phyloP scores from a whole-genome alignment of 2,797 vertebrate genomes.

The Phoebastria nigripes region DNA sequence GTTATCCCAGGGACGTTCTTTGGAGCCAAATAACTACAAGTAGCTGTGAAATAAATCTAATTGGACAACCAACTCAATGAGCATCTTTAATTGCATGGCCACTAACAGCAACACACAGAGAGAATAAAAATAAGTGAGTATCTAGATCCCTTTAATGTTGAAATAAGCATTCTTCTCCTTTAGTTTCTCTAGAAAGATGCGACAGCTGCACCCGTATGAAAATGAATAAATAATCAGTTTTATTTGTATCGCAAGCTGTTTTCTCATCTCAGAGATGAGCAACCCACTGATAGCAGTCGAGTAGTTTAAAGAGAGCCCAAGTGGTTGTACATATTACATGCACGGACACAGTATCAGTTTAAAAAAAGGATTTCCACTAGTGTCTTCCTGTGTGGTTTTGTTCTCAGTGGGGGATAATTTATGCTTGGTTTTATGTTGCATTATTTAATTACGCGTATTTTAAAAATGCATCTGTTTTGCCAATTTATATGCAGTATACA shows the following conservation, averaged over 20 bases:
- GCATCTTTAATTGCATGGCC: background rate
- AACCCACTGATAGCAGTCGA: background rate
- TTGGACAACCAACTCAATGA: background rate
- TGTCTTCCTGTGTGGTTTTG: background rate
- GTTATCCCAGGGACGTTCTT: background rate
- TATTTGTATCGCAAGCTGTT: constrained; percentile 16
- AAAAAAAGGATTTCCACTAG: background rate
- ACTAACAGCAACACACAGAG: background rate
- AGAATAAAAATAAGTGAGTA: background rate
- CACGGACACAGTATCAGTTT: background rate
- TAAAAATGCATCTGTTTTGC: constrained; percentile 32
- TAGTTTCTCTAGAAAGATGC: background rate
- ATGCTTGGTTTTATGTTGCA: constrained; percentile 3
- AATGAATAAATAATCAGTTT: constrained; percentile 32
- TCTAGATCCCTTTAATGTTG: background rate
- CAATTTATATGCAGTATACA: background rate
- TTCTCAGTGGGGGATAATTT: constrained; percentile 15
- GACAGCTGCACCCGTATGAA: background rate
- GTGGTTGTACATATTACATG: background rate
- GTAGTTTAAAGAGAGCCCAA: background rate
- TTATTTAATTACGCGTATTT: constrained; percentile 22
- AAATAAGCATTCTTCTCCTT: background rate
- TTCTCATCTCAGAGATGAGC: background rate
- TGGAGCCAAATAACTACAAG: background rate
- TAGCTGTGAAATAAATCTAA: constrained; percentile 2